phyloP scores from a whole-genome alignment of 2,888 invertebrate genomes.

The Thera obeliscata region DNA sequence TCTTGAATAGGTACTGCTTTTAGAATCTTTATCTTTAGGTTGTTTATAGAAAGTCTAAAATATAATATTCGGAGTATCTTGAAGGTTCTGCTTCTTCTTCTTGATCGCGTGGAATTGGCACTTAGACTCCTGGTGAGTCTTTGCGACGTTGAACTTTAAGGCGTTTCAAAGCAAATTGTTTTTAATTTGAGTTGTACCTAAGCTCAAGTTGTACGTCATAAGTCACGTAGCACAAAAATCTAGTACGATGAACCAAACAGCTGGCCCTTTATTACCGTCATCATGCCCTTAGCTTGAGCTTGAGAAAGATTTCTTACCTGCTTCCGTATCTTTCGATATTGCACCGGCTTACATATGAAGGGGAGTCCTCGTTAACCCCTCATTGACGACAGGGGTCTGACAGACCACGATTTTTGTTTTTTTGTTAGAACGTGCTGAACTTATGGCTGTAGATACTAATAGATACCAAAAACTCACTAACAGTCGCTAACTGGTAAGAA shows the following conservation, averaged over 20 bases:
- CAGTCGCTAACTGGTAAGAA: too few species aligned
- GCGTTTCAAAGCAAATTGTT: too few species aligned
- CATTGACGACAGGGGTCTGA: not conserved
- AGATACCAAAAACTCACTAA: too few species aligned
- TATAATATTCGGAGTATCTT: not conserved
- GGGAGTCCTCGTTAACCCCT: constrained; percentile 29
- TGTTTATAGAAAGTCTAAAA: not conserved
- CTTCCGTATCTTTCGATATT: constrained; percentile 63
- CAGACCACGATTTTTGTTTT: not conserved
- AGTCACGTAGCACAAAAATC: constrained; percentile 25
- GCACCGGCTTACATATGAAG: constrained; percentile 62
- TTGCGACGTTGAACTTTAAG: too few species aligned
- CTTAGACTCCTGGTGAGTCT: too few species aligned
- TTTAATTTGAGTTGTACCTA: too few species aligned
- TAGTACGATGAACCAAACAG: constrained; percentile 33
- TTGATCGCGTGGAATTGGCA: too few species aligned
- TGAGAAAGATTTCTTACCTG: constrained; percentile 58
- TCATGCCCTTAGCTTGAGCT: constrained; percentile 41
- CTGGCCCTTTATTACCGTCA: constrained; percentile 43
- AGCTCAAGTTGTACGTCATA: not conserved
- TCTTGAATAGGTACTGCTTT: too few species aligned
- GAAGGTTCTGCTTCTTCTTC: not conserved
- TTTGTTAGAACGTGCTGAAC: too few species aligned
- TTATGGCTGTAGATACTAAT: too few species aligned
- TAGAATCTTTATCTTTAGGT: too few species aligned